Evolutionary conservation across 1,140 invertebrate species (phyloP).

Genomic region (Camponotus vicinus): DNA sequence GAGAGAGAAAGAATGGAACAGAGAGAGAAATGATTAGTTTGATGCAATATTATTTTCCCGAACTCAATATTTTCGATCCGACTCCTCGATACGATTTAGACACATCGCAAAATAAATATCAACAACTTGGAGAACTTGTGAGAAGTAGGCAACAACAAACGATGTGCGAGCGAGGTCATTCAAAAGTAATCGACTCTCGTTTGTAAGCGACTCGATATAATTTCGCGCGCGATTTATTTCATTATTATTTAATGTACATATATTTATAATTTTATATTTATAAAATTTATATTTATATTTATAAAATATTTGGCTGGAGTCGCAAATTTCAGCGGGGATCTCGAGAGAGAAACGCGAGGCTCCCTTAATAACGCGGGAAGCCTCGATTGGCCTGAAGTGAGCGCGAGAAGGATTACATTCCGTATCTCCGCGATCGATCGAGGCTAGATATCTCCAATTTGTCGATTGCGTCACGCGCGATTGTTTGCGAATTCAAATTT

Average conservation of each 20-base stretch:
- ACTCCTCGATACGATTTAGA: not conserved
- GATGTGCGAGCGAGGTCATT: not conserved
- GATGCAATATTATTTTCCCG: not conserved
- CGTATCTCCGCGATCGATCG: not conserved
- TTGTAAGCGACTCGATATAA: not conserved
- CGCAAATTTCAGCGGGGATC: not conserved
- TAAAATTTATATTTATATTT: no score
- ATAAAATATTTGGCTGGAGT: not conserved
- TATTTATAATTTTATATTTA: no score
- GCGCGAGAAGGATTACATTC: no score
- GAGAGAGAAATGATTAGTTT: not conserved
- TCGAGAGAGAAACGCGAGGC: not conserved
- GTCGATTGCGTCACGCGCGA: constrained; percentile 38
- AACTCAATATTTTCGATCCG: not conserved
- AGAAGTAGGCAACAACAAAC: constrained; percentile 18
- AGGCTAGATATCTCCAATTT: constrained; percentile 8
- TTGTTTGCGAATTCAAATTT: constrained; percentile 41
- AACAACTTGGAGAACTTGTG: not conserved
- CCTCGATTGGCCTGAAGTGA: not conserved
- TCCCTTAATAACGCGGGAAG: not conserved
- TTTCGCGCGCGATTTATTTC: not conserved
- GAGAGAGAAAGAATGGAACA: not conserved
- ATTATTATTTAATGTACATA: not conserved
- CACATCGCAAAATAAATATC: not conserved
- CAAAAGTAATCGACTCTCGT: not conserved